Evolutionary conservation across 2,888 invertebrate genomes (phyloP).

Genomic region (Syritta pipiens): DNA sequence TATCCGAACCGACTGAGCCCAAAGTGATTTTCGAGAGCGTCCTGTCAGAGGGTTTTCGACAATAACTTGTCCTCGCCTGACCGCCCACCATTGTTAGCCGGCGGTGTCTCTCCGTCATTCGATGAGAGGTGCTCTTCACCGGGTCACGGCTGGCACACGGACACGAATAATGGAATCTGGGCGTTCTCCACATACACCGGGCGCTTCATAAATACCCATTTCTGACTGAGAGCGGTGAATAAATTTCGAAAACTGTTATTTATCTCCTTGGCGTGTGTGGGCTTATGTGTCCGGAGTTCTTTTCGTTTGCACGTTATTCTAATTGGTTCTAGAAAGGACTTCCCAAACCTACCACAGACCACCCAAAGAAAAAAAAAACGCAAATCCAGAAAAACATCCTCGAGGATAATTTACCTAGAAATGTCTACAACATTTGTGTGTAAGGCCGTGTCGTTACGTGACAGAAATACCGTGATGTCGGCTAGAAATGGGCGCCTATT

Average conservation of each 20-base stretch:
- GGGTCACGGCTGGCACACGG: not conserved
- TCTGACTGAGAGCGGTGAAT: conserved; percentile 13
- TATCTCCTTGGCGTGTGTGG: conserved; percentile 11
- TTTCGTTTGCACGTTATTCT: conserved; percentile 17
- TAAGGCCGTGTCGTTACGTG: conserved; percentile 6
- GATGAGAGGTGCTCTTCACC: conserved; percentile 13
- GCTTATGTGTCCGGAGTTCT: conserved; percentile 8
- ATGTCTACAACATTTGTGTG: conserved; percentile 18
- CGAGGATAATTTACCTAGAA: conserved; percentile 8
- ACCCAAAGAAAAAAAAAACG: not conserved
- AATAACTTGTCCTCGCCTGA: conserved; percentile 12
- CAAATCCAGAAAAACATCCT: conserved; percentile 4
- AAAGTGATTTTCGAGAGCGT: conserved; percentile 54
- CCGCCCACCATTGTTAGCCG: not conserved
- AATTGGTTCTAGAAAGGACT: conserved; percentile 21
- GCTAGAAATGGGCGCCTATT: not conserved
- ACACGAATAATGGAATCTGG: conserved; percentile 28
- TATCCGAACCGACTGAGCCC: conserved; percentile 17
- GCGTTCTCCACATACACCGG: conserved; percentile 10
- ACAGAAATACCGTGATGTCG: conserved; percentile 13
- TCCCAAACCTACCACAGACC: not conserved
- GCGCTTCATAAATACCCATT: conserved; percentile 14
- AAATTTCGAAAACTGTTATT: conserved; percentile 16
- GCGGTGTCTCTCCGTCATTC: not conserved
- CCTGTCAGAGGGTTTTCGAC: conserved; percentile 36